Base-by-base conservation (phyloP, 2,888 invertebrate species). In the Chymomyza caudatula region DNA sequence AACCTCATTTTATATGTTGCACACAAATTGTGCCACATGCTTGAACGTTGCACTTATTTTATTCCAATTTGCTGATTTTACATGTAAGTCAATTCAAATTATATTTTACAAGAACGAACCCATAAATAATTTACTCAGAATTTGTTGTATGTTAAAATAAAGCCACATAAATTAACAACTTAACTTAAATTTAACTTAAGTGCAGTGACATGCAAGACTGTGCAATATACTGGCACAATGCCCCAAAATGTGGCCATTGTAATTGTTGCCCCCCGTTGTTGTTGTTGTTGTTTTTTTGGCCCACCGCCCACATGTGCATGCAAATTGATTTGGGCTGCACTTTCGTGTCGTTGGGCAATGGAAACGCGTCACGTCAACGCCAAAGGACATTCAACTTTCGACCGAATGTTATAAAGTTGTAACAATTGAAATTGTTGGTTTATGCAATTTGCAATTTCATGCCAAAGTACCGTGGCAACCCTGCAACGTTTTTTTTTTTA, bases 321-420 rank as follows among this genome's bases (percentile, higher is more conserved):
- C 59, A 76, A 85, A 79, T 79, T 74, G 70, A 74, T 66, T 77
- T 83, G 60, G 59, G 60, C 20, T 23, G 19, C 20, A 22, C 44
- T 51, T 61, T 19, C 44, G 56, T 53, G 56, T 22, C 22, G 23
- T 19, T 68, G 52, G 55, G 52, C 49, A 49, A 53, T 64, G 61
- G 15, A 29, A n/a, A 13, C 56, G 55, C 56, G 68, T 52, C 72
- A 67, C 71, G 74, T 65, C 66, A 71, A 25, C 55, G 42, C 53
- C n/a, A 25, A 60, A 73, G 78, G 75, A 71, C 85, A 73, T 77
- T 75, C 80, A 85, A 85, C 80, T 69, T 63, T 13, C 37, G 23
- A 37, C 13, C 23, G 22, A 22, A 15, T 17, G 47, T 64, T 63
- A 44, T 19, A 13, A 64, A 55, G 17, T 13, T 8, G 51, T 22